phyloP scores from a whole-genome alignment of 2,797 vertebrate genomes.

The Sebastes nivosus region DNA sequence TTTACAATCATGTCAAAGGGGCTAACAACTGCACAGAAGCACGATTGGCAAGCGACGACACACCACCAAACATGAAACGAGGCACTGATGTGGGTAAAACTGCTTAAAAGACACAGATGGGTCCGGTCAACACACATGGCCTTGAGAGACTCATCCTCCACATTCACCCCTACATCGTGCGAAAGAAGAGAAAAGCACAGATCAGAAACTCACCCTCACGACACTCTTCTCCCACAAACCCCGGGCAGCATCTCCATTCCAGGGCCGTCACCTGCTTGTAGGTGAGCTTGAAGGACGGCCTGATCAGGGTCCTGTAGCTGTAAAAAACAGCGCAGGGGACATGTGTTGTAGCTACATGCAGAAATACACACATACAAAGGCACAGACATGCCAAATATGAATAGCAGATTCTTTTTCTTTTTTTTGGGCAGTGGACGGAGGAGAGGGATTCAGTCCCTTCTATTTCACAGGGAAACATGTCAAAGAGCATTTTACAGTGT shows the following conservation, averaged over 20 bases:
- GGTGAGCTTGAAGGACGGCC: constrained; percentile 90
- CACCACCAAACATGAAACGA: constrained; percentile 42
- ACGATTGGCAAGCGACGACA: constrained; percentile 36
- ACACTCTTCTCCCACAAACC: constrained; percentile 93
- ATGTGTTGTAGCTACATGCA: background rate
- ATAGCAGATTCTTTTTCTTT: too few species aligned
- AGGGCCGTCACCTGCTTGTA: constrained; percentile 92
- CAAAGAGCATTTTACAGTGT: background rate
- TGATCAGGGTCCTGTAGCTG: constrained; percentile 95
- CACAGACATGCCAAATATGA: background rate
- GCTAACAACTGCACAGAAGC: constrained; percentile 41
- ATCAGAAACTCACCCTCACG: constrained; percentile 86
- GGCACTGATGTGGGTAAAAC: constrained; percentile 58
- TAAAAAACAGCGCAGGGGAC: constrained; percentile 52
- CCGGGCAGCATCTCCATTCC: constrained; percentile 97
- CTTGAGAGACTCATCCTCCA: constrained; percentile 7
- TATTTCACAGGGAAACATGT: background rate
- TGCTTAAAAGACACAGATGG: constrained; percentile 61
- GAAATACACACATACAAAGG: background rate
- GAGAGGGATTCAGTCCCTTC: background rate
- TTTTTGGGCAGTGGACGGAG: background rate
- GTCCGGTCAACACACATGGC: constrained; percentile 28
- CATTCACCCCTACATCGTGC: background rate
- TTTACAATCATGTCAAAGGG: constrained; percentile 42
- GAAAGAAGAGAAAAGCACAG: background rate